These are phyloP conservation scores for Thymallus thymallus DNA, from an alignment of 2,113 vertebrate species.

Conservation along the genomic window DNA sequence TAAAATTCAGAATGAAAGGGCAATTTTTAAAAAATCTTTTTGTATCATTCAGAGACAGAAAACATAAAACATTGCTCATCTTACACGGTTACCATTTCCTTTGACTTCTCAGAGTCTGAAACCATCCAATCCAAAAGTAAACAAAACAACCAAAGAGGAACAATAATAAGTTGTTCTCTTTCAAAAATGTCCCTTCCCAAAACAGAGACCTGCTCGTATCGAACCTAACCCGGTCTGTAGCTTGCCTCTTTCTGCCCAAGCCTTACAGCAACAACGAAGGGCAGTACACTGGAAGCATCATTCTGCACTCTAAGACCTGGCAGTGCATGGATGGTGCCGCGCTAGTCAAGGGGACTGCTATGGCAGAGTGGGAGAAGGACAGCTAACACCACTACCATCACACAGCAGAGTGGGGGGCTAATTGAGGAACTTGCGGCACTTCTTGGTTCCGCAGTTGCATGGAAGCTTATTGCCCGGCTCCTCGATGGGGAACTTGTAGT, in stretches of 20 bases:
- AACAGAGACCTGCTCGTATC: neutral
- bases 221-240: neutral
- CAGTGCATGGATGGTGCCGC: neutral
- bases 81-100: slow-evolving; percentile 4
- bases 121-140: neutral
- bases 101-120: neutral
- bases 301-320: neutral
- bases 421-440: slow-evolving; percentile 97
- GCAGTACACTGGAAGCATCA: neutral
- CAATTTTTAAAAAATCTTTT: no score
- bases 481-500: slow-evolving; percentile 99
- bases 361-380: no score
- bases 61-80: no score
- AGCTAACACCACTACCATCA: no score
- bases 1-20: neutral
- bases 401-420: slow-evolving; percentile 53
- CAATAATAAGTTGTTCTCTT: neutral
- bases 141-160: slow-evolving; percentile 1
- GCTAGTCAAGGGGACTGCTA: no score
- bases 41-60: no score
- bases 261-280: neutral
- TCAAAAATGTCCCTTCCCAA: neutral
- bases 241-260: neutral
- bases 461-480: slow-evolving; percentile 95
- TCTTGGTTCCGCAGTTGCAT: slow-evolving; percentile 96